phyloP scores from a whole-genome alignment of 2,113 vertebrate genomes.

The Microcebus murinus region DNA sequence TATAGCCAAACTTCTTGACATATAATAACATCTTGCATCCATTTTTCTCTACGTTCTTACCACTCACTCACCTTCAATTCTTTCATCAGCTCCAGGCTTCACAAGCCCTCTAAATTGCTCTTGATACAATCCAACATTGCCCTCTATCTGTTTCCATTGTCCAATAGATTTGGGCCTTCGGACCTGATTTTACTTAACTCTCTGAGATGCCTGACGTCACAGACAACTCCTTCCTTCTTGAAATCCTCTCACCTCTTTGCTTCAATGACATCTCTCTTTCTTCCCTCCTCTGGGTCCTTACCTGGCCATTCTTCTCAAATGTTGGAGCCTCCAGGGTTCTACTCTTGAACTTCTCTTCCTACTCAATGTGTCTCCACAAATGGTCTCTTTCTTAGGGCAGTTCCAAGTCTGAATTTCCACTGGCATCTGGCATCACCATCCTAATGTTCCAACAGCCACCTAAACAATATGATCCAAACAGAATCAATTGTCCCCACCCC shows the following conservation, averaged over 20 bases:
- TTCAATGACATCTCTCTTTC: neutral
- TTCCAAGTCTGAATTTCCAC: slow-evolving; percentile 1
- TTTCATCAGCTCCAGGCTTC: neutral
- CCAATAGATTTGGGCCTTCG: neutral
- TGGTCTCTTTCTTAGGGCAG: neutral
- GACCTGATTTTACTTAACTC: neutral
- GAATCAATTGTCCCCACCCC: neutral
- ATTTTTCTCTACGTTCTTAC: neutral
- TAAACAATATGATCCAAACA: neutral
- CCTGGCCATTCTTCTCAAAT: neutral
- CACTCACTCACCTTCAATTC: neutral
- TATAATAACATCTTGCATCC: neutral
- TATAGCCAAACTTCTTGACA: neutral
- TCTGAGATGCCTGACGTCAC: neutral
- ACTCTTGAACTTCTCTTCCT: neutral
- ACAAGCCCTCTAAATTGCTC: neutral
- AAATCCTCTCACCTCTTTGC: neutral
- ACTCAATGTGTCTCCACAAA: neutral
- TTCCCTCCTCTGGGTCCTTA: neutral
- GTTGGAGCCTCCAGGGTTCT: neutral
- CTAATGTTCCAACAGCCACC: neutral
- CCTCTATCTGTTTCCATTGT: neutral
- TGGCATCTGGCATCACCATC: neutral
- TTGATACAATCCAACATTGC: neutral
- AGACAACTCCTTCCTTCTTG: neutral